These are phyloP conservation scores for Temnothorax longispinosus DNA, from an alignment of 1,140 invertebrate genomes.

Conservation along the genomic window DNA sequence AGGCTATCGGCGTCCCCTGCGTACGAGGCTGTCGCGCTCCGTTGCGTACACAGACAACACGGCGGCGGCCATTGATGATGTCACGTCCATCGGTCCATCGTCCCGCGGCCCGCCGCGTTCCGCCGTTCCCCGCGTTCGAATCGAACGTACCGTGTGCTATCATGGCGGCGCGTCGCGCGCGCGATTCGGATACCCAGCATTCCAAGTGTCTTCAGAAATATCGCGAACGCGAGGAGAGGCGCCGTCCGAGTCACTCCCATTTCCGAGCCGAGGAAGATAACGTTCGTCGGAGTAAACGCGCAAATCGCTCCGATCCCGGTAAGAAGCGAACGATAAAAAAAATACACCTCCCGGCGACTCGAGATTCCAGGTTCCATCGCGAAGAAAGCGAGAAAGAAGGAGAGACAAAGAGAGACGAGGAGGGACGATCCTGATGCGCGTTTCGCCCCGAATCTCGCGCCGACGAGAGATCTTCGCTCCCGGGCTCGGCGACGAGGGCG, in stretches of 20 bases:
- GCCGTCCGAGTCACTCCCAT: neutral
- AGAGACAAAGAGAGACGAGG: neutral
- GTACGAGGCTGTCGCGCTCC: conserved; percentile 53
- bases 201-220: neutral
- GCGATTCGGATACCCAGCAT: neutral
- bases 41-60: conserved; percentile 63
- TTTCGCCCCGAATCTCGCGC: no score
- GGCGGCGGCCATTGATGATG: conserved; percentile 65
- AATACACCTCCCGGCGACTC: neutral
- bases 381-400: neutral
- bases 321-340: neutral
- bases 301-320: neutral
- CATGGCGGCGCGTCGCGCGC: conserved; percentile 62
- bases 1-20: conserved; percentile 2
- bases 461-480: neutral
- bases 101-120: no score
- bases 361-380: neutral
- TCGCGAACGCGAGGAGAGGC: no score
- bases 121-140: neutral
- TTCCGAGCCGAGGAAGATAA: neutral
- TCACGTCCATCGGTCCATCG: conserved; percentile 43
- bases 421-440: neutral
- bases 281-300: neutral
- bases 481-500: neutral
- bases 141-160: neutral